phyloP scores from a whole-genome alignment of 2,797 vertebrate genomes.

The Manis javanica region DNA sequence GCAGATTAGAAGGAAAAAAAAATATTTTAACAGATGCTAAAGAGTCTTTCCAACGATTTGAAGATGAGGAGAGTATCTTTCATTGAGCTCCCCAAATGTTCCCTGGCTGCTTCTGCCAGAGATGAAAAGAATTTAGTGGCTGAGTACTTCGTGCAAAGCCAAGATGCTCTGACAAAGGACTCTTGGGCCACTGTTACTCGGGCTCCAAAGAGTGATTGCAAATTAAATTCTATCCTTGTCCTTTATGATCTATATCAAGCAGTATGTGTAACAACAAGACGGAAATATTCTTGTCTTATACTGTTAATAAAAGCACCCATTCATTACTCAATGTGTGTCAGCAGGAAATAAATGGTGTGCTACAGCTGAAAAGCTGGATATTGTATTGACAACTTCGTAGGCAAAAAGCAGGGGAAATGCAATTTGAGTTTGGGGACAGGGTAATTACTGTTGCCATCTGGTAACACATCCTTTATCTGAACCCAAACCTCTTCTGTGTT shows the following conservation, averaged over 20 bases:
- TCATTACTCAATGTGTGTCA: conserved; percentile 75
- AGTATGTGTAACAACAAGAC: conserved; percentile 59
- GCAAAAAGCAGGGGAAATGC: conserved; percentile 77
- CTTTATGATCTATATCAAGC: conserved; percentile 82
- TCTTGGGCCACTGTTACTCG: conserved; percentile 76
- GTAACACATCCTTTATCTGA: conserved; percentile 77
- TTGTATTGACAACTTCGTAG: conserved; percentile 71
- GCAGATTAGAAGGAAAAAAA: conserved; percentile 54
- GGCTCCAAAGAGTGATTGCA: conserved; percentile 77
- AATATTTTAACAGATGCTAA: conserved; percentile 78
- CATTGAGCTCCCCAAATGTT: conserved; percentile 69
- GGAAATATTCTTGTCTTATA: conserved; percentile 80
- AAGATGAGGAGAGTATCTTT: conserved; percentile 69
- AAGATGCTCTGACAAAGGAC: conserved; percentile 75
- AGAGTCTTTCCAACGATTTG: conserved; percentile 55
- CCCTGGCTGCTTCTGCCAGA: conserved; percentile 60
- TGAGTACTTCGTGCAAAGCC: conserved; percentile 76
- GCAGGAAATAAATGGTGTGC: conserved; percentile 60
- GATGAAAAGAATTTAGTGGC: conserved; percentile 74
- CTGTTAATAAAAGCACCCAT: conserved; percentile 71
- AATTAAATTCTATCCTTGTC: conserved; percentile 73
- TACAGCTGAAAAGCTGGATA: background rate
- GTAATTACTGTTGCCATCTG: conserved; percentile 80
- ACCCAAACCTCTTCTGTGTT: conserved; percentile 71
- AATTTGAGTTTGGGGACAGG: conserved; percentile 76